phyloP scores from a whole-genome alignment of 2,797 vertebrate species.

The Acanthopagrus latus region DNA sequence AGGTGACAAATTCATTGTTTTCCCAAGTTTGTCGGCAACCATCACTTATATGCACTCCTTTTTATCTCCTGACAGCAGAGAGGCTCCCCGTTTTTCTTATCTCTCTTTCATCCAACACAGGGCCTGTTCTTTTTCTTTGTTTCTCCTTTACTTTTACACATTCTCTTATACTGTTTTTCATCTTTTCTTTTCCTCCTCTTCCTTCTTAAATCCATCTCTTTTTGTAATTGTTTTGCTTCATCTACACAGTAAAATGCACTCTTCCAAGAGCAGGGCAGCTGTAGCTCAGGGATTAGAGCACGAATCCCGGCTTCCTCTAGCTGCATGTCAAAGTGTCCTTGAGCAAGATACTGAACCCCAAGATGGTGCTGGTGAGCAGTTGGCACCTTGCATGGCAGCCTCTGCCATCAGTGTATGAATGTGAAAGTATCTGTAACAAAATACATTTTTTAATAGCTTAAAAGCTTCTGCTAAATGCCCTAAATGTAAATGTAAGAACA shows the following conservation, averaged over 20 bases:
- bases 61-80: slow-evolving; percentile 53
- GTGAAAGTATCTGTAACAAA: too few species aligned
- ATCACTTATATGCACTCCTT: slow-evolving; percentile 65
- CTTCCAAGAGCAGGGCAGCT: slow-evolving; percentile 22
- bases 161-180: slow-evolving; percentile 1
- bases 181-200: neutral
- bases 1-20: slow-evolving; percentile 83
- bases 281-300: too few species aligned
- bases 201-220: neutral
- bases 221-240: slow-evolving; percentile 16
- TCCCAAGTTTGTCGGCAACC: slow-evolving; percentile 75
- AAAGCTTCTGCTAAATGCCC: too few species aligned
- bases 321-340: too few species aligned
- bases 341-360: too few species aligned
- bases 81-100: slow-evolving; percentile 42
- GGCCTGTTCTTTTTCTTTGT: slow-evolving; percentile 10
- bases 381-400: too few species aligned
- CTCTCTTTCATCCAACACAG: slow-evolving; percentile 42
- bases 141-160: slow-evolving; percentile 6
- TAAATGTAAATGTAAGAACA: neutral
- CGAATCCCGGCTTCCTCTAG: too few species aligned
- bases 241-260: neutral
- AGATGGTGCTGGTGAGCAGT: too few species aligned
- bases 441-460: too few species aligned
- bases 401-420: too few species aligned